A percentile compares a stretch with the other conserved stretches of the same genome.
Evolutionary conservation across 2,113 vertebrate genomes (phyloP).

Genomic region (Tinamus guttatus): DNA sequence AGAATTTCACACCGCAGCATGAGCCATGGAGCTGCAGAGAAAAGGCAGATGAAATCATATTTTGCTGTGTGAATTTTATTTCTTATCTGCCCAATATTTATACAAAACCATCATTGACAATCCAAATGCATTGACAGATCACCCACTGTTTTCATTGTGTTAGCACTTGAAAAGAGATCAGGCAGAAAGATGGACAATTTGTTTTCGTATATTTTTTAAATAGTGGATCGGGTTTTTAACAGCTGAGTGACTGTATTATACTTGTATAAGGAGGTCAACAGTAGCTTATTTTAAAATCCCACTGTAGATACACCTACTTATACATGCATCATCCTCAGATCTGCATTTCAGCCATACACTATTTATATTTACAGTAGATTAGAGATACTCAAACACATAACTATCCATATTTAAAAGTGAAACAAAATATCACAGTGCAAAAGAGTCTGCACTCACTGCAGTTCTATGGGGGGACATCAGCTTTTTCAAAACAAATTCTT

Average conservation of each 20-base stretch:
- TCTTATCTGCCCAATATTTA: conserved; percentile 85
- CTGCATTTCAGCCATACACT: conserved; percentile 64
- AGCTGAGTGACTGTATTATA: conserved; percentile 80
- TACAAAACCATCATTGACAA: conserved; percentile 86
- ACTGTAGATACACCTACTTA: conserved; percentile 63
- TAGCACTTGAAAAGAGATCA: conserved; percentile 84
- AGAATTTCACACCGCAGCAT: conserved; percentile 98
- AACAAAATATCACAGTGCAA: conserved; percentile 43
- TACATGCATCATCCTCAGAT: conserved; percentile 61
- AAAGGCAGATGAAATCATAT: conserved; percentile 89
- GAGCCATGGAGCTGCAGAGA: conserved; percentile 89
- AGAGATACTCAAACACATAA: not conserved
- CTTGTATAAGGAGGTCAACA: conserved; percentile 77
- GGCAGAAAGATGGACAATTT: conserved; percentile 87
- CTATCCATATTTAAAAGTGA: conserved; percentile 57
- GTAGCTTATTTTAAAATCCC: conserved; percentile 73
- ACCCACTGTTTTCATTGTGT: conserved; percentile 86
- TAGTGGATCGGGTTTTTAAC: conserved; percentile 83
- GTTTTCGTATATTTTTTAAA: conserved; percentile 84
- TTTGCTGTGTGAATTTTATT: conserved; percentile 86
- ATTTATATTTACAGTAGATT: conserved; percentile 12
- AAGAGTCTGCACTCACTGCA: conserved; percentile 55
- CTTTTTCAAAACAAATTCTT: conserved; percentile 40
- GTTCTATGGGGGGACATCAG: conserved; percentile 57
- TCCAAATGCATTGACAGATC: conserved; percentile 85